A percentile compares a stretch with the other conserved stretches of the same genome.
phyloP scores from a whole-genome alignment of 2,113 vertebrate species.

The Dunckerocampus dactyliophorus region DNA sequence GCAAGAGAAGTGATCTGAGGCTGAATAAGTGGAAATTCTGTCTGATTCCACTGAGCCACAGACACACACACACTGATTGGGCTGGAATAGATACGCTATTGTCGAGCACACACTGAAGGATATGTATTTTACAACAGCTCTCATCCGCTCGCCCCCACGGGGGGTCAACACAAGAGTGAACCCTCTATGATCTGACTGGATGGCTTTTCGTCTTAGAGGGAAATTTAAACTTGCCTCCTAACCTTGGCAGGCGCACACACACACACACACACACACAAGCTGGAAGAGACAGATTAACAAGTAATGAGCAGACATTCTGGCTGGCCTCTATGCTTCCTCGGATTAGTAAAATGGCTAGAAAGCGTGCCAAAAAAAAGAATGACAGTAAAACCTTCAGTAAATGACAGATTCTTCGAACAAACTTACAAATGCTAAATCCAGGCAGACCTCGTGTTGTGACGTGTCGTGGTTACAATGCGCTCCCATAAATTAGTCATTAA shows the following conservation, averaged over 20 bases:
- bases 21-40: conserved; percentile 25
- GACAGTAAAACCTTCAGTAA: neutral
- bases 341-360: conserved; percentile 21
- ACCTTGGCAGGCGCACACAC: neutral
- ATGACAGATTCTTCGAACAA: neutral
- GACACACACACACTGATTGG: conserved; percentile 11
- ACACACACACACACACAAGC: conserved; percentile 6
- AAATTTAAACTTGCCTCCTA: conserved; percentile 21
- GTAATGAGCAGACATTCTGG: conserved; percentile 27
- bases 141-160: conserved; percentile 14
- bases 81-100: conserved; percentile 18
- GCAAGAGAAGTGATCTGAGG: conserved; percentile 21
- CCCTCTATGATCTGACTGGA: conserved; percentile 39
- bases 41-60: conserved; percentile 18
- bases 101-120: conserved; percentile 8
- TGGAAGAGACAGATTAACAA: conserved; percentile 34
- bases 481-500: neutral
- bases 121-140: neutral
- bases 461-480: too few species aligned
- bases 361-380: conserved; percentile 13
- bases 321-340: conserved; percentile 19
- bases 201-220: conserved; percentile 35
- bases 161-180: conserved; percentile 21
- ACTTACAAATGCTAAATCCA: neutral
- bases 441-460: too few species aligned